phyloP scores from a whole-genome alignment of 2,888 invertebrate species.

The Rapana venosa region DNA sequence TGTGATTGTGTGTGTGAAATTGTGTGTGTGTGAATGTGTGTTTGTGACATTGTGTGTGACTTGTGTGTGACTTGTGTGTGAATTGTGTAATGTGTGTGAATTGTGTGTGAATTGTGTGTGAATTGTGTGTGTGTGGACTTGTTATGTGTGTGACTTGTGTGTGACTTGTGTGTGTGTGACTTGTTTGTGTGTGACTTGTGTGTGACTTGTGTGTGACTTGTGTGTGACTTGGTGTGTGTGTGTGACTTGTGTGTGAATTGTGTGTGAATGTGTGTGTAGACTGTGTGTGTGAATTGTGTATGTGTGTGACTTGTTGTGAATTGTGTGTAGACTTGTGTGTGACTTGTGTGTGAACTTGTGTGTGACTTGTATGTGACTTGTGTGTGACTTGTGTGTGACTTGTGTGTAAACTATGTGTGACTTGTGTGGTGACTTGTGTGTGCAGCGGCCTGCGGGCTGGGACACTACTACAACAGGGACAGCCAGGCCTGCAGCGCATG shows the following conservation, averaged over 20 bases:
- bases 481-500: constrained; percentile 56
- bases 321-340: background rate
- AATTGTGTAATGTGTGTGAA: too few relatives aligned
- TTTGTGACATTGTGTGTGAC: background rate
- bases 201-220: too few relatives aligned
- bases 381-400: background rate
- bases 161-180: too few relatives aligned
- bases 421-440: background rate
- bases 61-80: background rate
- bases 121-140: background rate
- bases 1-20: background rate
- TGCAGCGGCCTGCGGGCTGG: constrained; percentile 62
- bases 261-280: background rate
- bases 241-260: background rate
- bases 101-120: too few relatives aligned
- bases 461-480: constrained; percentile 55
- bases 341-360: background rate
- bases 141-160: background rate
- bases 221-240: background rate
- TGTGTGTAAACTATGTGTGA: constrained; percentile 8
- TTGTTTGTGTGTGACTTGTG: too few relatives aligned
- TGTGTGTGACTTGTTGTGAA: background rate
- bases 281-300: background rate
- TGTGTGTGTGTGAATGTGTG: background rate
- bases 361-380: background rate